Percentiles rank a stretch among this genome's conserved stretches.
Conservation (phyloP, 1,140 invertebrate species). For the Nixonia krombeini region DNA sequence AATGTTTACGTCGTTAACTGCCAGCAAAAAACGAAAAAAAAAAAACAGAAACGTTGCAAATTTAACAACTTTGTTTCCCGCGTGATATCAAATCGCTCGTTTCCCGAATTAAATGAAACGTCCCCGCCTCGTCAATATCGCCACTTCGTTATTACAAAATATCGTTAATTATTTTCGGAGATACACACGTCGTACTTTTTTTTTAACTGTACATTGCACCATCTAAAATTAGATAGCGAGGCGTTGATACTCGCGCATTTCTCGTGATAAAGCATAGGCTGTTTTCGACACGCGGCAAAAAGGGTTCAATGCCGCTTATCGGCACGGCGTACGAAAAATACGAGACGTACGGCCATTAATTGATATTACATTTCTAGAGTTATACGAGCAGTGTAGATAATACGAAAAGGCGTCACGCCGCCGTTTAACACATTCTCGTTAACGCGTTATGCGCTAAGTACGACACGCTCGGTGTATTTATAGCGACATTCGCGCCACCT, state of each 20-base stretch:
- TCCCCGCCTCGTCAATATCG: too few species aligned
- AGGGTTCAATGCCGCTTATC: not conserved
- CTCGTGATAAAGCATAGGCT: not conserved
- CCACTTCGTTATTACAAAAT: too few species aligned
- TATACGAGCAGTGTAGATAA: not conserved
- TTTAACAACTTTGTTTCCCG: too few species aligned
- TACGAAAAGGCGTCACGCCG: not conserved
- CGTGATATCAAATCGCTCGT: too few species aligned
- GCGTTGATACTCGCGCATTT: not conserved
- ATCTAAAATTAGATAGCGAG: constrained; percentile 1
- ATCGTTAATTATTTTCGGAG: constrained; percentile 3
- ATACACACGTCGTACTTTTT: not conserved
- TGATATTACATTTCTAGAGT: constrained; percentile 3
- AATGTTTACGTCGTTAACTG: too few species aligned
- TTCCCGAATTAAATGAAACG: too few species aligned
- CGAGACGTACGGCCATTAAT: constrained; percentile 1
- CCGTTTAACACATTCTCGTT: not conserved
- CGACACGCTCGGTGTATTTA: too few species aligned
- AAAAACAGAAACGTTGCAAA: too few species aligned
- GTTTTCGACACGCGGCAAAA: not conserved
- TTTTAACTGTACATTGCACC: not conserved
- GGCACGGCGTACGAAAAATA: not conserved
- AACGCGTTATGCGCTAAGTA: constrained; percentile 8
- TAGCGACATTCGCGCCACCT: too few species aligned
- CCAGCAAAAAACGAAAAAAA: too few species aligned